A percentile compares a stretch with the other conserved stretches of the same genome.
These are phyloP conservation scores for Myripristis murdjan DNA, from an alignment of 2,797 vertebrate genomes.

Conservation along the genomic window DNA sequence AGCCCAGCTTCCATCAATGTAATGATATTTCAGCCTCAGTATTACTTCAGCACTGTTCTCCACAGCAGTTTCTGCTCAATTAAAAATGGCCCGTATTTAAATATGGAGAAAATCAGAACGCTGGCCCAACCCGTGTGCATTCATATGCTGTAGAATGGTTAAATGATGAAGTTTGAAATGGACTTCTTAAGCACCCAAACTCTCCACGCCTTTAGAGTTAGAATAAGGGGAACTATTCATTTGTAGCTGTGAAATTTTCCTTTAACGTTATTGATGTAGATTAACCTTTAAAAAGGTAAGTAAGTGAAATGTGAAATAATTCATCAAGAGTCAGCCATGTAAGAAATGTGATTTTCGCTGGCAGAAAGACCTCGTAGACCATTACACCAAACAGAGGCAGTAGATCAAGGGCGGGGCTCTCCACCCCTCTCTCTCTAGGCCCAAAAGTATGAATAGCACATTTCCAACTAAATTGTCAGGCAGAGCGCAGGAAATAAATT, in stretches of 20 bases:
- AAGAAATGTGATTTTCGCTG: constrained; percentile 75
- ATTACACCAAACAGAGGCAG: constrained; percentile 74
- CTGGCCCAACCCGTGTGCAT: constrained; percentile 65
- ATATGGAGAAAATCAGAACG: constrained; percentile 60
- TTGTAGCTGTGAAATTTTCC: constrained; percentile 72
- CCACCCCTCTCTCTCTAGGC: constrained; percentile 8
- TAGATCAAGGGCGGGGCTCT: constrained; percentile 66
- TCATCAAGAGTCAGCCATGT: constrained; percentile 81
- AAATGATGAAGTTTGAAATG: constrained; percentile 78
- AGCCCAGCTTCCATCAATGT: constrained; percentile 73
- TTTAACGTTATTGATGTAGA: constrained; percentile 78
- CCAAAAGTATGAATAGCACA: constrained; percentile 64
- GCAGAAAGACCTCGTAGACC: constrained; percentile 68
- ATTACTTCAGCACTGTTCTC: constrained; percentile 80
- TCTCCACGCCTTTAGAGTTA: constrained; percentile 67
- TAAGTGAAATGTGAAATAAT: constrained; percentile 85
- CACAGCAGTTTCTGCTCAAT: constrained; percentile 79
- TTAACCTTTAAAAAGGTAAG: constrained; percentile 83
- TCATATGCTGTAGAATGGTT: constrained; percentile 62
- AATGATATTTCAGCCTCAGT: constrained; percentile 77
- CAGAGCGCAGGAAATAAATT: constrained; percentile 66
- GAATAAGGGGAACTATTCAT: constrained; percentile 73
- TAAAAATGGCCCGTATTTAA: constrained; percentile 80
- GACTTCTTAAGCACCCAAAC: constrained; percentile 66
- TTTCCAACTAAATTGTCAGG: constrained; percentile 63